Conservation (phyloP, 1,140 invertebrate genomes). For the Pristionchus pacificus region DNA sequence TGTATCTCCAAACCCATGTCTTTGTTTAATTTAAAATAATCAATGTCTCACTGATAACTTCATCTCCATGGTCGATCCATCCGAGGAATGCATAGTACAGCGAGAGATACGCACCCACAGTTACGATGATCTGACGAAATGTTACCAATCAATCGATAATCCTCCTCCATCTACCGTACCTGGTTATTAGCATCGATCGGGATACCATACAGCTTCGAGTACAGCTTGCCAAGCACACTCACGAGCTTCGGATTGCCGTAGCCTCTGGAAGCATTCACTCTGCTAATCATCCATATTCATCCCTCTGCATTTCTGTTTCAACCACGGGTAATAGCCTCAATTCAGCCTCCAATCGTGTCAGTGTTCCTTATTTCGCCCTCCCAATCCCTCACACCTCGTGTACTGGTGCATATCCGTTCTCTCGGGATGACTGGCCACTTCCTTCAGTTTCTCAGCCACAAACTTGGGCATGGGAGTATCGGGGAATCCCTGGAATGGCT, state of each 20-base stretch:
- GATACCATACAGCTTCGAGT: slow-evolving; percentile 72
- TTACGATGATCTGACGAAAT: slow-evolving; percentile 65
- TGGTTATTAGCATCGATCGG: slow-evolving; percentile 77
- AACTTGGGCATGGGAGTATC: slow-evolving; percentile 82
- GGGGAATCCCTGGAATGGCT: slow-evolving; percentile 75
- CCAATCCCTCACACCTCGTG: slow-evolving; percentile 62
- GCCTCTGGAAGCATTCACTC: slow-evolving; percentile 38
- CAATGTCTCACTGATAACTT: slow-evolving; percentile 63
- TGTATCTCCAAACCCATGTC: neutral
- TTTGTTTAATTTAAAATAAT: neutral
- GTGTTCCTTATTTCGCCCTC: too few species aligned
- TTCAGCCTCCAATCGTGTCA: too few species aligned
- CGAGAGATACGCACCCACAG: slow-evolving; percentile 84
- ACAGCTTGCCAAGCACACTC: slow-evolving; percentile 76
- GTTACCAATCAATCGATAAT: neutral
- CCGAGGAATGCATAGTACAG: slow-evolving; percentile 78
- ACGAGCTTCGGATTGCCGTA: slow-evolving; percentile 83
- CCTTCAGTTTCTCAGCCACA: slow-evolving; percentile 73
- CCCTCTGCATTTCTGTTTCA: too few species aligned
- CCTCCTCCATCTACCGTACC: slow-evolving; percentile 63
- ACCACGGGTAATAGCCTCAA: too few species aligned
- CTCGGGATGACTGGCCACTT: slow-evolving; percentile 66
- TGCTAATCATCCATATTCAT: neutral
- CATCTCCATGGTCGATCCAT: slow-evolving; percentile 68
- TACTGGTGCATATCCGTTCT: slow-evolving; percentile 85